Evolutionary conservation across 2,113 vertebrate species (phyloP), one percentile per base, ranked within the genome.

Genomic region (Cyanoramphus novaezelandiae): DNA sequence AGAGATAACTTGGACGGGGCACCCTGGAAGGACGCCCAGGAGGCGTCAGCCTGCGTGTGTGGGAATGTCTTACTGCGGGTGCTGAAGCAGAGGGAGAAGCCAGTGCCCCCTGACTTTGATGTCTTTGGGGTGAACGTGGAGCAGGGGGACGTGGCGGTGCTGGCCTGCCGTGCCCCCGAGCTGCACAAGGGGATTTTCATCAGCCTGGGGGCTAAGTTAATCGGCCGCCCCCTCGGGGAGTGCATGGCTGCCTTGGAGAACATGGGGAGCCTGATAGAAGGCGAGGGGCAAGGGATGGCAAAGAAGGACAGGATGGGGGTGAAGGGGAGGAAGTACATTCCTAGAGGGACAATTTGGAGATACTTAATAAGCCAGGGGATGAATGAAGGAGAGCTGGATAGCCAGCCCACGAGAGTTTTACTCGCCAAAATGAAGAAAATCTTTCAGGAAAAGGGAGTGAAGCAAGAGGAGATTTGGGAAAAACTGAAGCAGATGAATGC

Each of bases 321-420:
- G 7, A 91, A 86, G 49, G 15, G 59, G 10, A 87, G 89, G 82
- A 94, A 86, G 4, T 95, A 92, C 63, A 87, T 95, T 70, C 86
- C 94, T 16, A 80, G 92, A 21, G 89, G 92, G 13, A 81, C 59
- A 6, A 92, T 95, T 43, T 94, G 94, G 94, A 94, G 82, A 8
- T 95, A 87, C 13, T 83, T 95, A n/a, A 83, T 94, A 75, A 94
- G 88, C 47, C 67, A 92, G 50, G 89, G 92, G 3, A 72, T 95
- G 78, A 80, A 52, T 27, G 57, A 92, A 80, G 63, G 20, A 43
- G 94, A 94, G 78, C 68, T 94, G 7, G 94, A 95, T 52, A 94
- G 89, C 41, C 92, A 95, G 78, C 94, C 92, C 57, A 95, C 89
- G 2, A 57, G 86, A 28, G 89, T 95, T 67, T 41, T 95, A 20